Conservation (phyloP, 2,888 invertebrate species). For the Tineola bisselliella region DNA sequence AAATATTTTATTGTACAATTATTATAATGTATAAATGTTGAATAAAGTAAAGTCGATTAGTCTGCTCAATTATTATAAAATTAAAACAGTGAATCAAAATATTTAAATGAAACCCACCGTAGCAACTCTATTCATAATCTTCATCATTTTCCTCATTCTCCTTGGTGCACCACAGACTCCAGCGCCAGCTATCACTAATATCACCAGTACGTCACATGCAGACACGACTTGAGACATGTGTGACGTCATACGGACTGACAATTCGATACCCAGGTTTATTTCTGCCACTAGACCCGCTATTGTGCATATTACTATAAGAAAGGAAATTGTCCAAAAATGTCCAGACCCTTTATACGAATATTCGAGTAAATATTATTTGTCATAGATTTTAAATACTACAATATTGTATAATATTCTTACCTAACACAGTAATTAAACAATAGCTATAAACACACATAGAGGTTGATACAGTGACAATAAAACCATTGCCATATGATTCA, state of each 20-base stretch:
- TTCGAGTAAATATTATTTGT: no score
- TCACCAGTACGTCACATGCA: slow-evolving; percentile 64
- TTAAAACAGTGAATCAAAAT: no score
- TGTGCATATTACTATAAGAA: slow-evolving; percentile 41
- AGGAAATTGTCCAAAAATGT: slow-evolving; percentile 18
- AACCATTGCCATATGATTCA: slow-evolving; percentile 39
- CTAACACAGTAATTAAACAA: slow-evolving; percentile 44
- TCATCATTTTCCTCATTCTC: slow-evolving; percentile 59
- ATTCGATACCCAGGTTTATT: slow-evolving; percentile 57
- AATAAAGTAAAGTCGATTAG: no score
- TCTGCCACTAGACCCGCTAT: slow-evolving; percentile 64
- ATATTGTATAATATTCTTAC: no score
- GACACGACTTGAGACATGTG: slow-evolving; percentile 66
- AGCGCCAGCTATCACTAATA: slow-evolving; percentile 58
- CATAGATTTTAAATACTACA: no score
- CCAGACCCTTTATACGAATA: no score
- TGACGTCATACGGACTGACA: slow-evolving; percentile 66
- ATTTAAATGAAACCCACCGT: slow-evolving; percentile 38
- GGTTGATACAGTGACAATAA: slow-evolving; percentile 42
- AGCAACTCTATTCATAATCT: slow-evolving; percentile 58
- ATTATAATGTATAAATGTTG: no score
- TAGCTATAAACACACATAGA: slow-evolving; percentile 57
- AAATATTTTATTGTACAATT: no score
- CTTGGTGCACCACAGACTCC: slow-evolving; percentile 62
- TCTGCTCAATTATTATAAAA: no score